Evolutionary conservation across 2,113 vertebrate genomes (phyloP).

Genomic region (Todiramphus saurophagus): DNA sequence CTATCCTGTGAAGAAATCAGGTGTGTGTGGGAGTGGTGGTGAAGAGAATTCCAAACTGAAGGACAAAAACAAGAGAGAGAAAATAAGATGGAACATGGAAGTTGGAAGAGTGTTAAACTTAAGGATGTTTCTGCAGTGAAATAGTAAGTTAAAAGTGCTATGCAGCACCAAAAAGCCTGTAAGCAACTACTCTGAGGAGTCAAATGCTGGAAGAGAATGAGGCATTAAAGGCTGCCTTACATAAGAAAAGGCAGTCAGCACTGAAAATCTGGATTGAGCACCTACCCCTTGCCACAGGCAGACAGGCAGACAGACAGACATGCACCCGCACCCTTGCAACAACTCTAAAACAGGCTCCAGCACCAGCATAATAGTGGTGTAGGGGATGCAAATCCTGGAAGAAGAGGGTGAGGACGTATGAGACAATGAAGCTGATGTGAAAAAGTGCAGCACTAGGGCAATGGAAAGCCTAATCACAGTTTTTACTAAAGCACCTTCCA

Average conservation of each 20-base stretch:
- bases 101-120: background rate
- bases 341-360: background rate
- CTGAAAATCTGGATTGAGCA: background rate
- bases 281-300: background rate
- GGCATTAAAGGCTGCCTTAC: background rate
- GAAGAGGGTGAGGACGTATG: background rate
- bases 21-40: background rate
- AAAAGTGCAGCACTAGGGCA: background rate
- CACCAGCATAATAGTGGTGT: background rate
- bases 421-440: background rate
- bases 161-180: background rate
- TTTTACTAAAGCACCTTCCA: background rate
- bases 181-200: background rate
- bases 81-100: background rate
- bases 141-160: background rate
- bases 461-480: background rate
- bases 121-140: background rate
- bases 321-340: too few species aligned
- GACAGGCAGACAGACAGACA: background rate
- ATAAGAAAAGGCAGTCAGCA: background rate
- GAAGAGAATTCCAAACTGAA: background rate
- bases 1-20: background rate
- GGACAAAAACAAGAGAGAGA: background rate
- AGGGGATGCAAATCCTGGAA: background rate
- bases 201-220: background rate